Percentiles rank a stretch among this genome's conserved stretches.
These are phyloP conservation scores for Cynopterus sphinx DNA, from an alignment of 2,797 vertebrate species.

Conservation along the genomic window DNA sequence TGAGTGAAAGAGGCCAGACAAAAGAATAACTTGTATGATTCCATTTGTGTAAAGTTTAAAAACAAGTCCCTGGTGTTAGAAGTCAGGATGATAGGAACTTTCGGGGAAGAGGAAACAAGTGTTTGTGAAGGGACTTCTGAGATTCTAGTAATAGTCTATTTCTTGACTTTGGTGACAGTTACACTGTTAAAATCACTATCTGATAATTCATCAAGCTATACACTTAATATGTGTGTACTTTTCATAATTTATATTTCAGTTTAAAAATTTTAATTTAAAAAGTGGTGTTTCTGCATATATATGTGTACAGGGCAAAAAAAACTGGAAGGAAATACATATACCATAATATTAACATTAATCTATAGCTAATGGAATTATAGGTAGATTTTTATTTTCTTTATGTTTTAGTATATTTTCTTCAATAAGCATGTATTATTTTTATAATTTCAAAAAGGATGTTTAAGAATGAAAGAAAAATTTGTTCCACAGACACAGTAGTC, in stretches of 20 bases:
- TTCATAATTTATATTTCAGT: constrained; percentile 15
- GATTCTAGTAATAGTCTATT: background rate
- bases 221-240: background rate
- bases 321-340: background rate
- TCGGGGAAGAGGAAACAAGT: background rate
- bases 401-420: background rate
- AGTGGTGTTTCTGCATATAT: background rate
- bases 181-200: too few species aligned
- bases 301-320: background rate
- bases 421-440: constrained; percentile 7
- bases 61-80: background rate
- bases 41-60: background rate
- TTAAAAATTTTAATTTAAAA: background rate
- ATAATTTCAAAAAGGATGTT: background rate
- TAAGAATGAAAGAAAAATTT: constrained; percentile 38
- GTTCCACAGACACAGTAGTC: background rate
- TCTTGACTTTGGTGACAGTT: background rate
- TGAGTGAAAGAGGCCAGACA: background rate
- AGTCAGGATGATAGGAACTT: background rate
- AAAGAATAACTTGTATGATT: background rate
- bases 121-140: too few species aligned
- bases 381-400: constrained; percentile 17
- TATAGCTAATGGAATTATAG: background rate
- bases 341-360: background rate
- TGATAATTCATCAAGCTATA: background rate